A percentile compares a stretch with the other conserved stretches of the same genome.
These are phyloP conservation scores for Erebia palarica DNA, from an alignment of 2,888 invertebrate genomes.

Conservation along the genomic window DNA sequence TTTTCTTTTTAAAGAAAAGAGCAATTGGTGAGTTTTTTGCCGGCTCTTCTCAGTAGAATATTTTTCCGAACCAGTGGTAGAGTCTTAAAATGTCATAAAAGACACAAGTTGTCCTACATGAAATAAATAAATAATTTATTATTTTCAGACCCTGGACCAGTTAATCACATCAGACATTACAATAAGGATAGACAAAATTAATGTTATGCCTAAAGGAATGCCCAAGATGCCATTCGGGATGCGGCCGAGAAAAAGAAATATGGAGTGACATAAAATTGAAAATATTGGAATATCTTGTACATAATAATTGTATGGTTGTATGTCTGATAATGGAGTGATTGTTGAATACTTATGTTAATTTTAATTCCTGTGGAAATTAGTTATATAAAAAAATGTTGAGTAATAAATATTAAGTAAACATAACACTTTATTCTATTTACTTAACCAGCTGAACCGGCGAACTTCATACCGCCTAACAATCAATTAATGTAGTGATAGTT, in stretches of 20 bases:
- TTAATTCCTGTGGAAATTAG: not conserved
- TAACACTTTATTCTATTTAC: not conserved
- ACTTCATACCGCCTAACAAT: no score
- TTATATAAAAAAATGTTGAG: not conserved
- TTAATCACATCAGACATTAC: conserved; percentile 60
- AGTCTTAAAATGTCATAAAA: no score
- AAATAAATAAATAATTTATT: conserved; percentile 1
- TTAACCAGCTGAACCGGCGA: no score
- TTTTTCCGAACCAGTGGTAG: no score
- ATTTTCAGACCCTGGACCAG: conserved; percentile 62
- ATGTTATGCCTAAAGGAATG: conserved; percentile 42
- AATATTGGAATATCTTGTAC: conserved; percentile 6
- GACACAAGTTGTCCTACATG: no score
- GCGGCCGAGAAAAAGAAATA: conserved; percentile 48
- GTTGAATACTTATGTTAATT: not conserved
- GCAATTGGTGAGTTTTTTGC: no score
- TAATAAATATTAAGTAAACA: conserved; percentile 3
- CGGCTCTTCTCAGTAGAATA: no score
- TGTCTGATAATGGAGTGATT: not conserved
- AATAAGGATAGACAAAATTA: conserved; percentile 33
- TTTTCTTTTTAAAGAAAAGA: no score
- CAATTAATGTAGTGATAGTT: no score
- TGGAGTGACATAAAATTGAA: conserved; percentile 16
- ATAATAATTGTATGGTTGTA: conserved; percentile 11
- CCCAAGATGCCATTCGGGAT: conserved; percentile 53